These are phyloP conservation scores for Zoroaster sp. DNA, from an alignment of 53 echinoderm and acorn worm genomes.

Conservation along the genomic window DNA sequence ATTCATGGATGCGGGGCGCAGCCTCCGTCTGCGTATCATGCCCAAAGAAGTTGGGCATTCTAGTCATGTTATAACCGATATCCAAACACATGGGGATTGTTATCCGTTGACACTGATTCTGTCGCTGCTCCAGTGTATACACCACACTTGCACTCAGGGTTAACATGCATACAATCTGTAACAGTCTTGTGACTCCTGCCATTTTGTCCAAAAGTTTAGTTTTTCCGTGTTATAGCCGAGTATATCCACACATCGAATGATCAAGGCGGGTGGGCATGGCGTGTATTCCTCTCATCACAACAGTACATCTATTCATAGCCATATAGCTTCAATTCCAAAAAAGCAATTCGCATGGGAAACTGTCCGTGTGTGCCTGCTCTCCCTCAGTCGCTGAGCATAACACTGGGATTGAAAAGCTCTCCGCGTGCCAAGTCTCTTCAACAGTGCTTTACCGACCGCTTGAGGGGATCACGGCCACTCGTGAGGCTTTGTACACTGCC, in stretches of 20 bases:
- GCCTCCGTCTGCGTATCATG: constrained; percentile 90
- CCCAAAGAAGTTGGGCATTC: constrained; percentile 93
- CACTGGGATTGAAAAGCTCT: constrained; percentile 1
- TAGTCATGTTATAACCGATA: constrained; percentile 94
- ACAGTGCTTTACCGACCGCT: not conserved
- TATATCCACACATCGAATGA: constrained; percentile 2
- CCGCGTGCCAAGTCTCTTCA: constrained; percentile 10
- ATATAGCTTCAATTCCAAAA: not conserved
- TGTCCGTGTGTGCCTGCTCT: constrained; percentile 22
- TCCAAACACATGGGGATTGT: constrained; percentile 96
- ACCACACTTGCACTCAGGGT: not conserved
- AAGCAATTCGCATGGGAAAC: constrained; percentile 36
- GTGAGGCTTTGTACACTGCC: constrained; percentile 43
- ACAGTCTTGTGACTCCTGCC: not conserved
- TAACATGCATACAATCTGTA: constrained; percentile 1
- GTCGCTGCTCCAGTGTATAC: constrained; percentile 10
- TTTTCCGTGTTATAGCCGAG: not conserved
- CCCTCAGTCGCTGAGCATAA: not conserved
- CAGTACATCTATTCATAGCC: constrained; percentile 32
- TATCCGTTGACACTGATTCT: constrained; percentile 84
- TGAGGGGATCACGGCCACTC: constrained; percentile 31
- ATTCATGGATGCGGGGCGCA: constrained; percentile 89
- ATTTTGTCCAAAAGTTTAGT: not conserved
- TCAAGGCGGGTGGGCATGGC: not conserved
- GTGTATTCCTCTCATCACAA: not conserved